A percentile compares a stretch with the other conserved stretches of the same genome.
Evolutionary conservation across 2,797 vertebrate species (phyloP).

Genomic region (Tangara arthus): DNA sequence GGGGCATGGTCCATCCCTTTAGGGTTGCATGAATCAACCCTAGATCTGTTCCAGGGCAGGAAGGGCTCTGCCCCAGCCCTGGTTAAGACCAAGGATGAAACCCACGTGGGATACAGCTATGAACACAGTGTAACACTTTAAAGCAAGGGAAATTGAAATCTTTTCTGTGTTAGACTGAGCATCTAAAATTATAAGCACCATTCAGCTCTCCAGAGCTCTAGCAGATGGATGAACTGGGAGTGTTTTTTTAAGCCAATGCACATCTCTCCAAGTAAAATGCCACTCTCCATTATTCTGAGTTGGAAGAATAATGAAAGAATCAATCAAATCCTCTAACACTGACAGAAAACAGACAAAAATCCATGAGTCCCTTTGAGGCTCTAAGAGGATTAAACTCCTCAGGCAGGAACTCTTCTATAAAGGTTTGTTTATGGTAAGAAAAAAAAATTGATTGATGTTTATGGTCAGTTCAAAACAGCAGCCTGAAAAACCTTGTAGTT

Average conservation of each 20-base stretch:
- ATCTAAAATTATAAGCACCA: neutral
- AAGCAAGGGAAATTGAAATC: neutral
- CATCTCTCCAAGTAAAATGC: slow-evolving; percentile 13
- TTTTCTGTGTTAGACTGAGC: neutral
- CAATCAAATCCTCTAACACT: slow-evolving; percentile 47
- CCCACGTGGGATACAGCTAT: neutral
- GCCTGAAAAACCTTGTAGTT: neutral
- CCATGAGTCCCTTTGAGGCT: neutral
- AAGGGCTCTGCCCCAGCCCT: neutral
- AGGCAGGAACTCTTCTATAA: neutral
- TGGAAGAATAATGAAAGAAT: slow-evolving; percentile 58
- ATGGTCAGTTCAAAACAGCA: neutral
- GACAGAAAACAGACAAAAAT: slow-evolving; percentile 58
- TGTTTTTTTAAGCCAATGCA: neutral
- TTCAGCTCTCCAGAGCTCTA: neutral
- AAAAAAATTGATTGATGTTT: neutral
- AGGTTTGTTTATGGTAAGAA: neutral
- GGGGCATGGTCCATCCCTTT: neutral
- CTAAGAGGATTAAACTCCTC: slow-evolving; percentile 15
- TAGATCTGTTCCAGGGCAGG: neutral
- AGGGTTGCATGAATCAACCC: neutral
- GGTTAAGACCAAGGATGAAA: neutral
- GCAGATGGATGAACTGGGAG: slow-evolving; percentile 4
- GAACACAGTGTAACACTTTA: neutral
- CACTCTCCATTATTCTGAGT: slow-evolving; percentile 16